A percentile compares a stretch with the other conserved stretches of the same genome.
phyloP scores from a whole-genome alignment of 1,140 invertebrate species.

The Dreissena rostriformis region DNA sequence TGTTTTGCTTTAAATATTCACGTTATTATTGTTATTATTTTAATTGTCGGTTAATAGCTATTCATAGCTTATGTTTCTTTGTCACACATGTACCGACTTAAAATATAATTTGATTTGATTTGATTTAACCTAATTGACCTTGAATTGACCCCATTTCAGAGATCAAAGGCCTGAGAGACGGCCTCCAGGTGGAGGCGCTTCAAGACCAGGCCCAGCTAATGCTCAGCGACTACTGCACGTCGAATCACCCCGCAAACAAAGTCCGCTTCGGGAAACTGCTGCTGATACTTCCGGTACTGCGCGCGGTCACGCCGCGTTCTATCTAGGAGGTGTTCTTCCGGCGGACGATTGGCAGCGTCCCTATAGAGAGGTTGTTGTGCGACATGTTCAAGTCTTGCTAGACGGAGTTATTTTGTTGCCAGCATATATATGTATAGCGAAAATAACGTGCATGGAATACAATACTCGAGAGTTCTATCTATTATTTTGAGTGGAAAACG shows the following conservation, averaged over 20 bases:
- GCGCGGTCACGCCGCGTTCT: conserved; percentile 86
- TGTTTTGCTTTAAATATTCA: too few relatives aligned
- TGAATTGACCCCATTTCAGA: conserved; percentile 76
- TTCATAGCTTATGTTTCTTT: too few relatives aligned
- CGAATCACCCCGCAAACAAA: conserved; percentile 88
- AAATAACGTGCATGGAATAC: too few relatives aligned
- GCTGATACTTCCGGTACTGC: conserved; percentile 92
- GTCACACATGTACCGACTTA: too few relatives aligned
- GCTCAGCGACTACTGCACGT: conserved; percentile 93
- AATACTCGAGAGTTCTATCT: too few relatives aligned
- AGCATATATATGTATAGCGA: too few relatives aligned
- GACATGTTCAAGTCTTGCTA: conserved; percentile 90
- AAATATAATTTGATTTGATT: too few relatives aligned
- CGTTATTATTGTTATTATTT: too few relatives aligned
- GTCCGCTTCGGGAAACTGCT: conserved; percentile 93
- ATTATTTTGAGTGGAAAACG: too few relatives aligned
- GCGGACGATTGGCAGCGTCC: conserved; percentile 97
- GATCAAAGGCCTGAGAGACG: conserved; percentile 93
- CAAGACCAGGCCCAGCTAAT: conserved; percentile 99
- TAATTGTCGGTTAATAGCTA: too few relatives aligned
- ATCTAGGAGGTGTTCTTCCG: conserved; percentile 96
- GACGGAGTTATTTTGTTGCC: too few relatives aligned
- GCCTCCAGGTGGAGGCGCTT: conserved; percentile 96
- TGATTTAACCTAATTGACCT: too few relatives aligned
- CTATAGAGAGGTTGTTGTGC: conserved; percentile 98